Conservation (phyloP, 2,888 invertebrate species). For the Barypeithes pellucidus region DNA sequence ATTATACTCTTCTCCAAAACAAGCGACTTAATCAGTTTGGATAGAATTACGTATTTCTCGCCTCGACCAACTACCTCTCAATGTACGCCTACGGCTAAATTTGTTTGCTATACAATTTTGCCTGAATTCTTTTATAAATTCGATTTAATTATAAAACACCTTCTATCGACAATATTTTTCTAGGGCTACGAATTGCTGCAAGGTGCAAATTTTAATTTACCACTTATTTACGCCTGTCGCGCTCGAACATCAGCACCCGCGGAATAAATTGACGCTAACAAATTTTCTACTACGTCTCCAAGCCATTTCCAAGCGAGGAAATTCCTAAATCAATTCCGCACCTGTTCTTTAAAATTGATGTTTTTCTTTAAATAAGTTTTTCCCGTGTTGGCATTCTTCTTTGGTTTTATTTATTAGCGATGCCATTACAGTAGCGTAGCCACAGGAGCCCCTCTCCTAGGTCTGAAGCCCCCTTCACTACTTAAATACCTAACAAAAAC, state of each 20-base stretch:
- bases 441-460: too few relatives aligned
- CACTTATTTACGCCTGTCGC: slow-evolving; percentile 38
- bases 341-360: slow-evolving; percentile 40
- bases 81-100: neutral
- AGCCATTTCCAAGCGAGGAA: slow-evolving; percentile 17
- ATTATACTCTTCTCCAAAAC: too few relatives aligned
- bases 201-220: slow-evolving; percentile 38
- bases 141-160: neutral
- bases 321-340: slow-evolving; percentile 40
- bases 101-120: neutral
- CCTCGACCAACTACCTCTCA: too few relatives aligned
- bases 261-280: slow-evolving; percentile 41
- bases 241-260: slow-evolving; percentile 31
- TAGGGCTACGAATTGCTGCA: slow-evolving; percentile 2
- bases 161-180: neutral
- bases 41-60: too few relatives aligned
- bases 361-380: slow-evolving; percentile 30
- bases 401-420: slow-evolving; percentile 9
- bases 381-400: neutral
- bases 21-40: too few relatives aligned
- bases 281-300: slow-evolving; percentile 35
- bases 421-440: too few relatives aligned
- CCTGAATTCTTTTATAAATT: neutral
- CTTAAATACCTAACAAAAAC: too few relatives aligned
- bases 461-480: too few relatives aligned